Base-by-base conservation (phyloP, 2,113 vertebrate genomes). In the Chitala chitala region DNA sequence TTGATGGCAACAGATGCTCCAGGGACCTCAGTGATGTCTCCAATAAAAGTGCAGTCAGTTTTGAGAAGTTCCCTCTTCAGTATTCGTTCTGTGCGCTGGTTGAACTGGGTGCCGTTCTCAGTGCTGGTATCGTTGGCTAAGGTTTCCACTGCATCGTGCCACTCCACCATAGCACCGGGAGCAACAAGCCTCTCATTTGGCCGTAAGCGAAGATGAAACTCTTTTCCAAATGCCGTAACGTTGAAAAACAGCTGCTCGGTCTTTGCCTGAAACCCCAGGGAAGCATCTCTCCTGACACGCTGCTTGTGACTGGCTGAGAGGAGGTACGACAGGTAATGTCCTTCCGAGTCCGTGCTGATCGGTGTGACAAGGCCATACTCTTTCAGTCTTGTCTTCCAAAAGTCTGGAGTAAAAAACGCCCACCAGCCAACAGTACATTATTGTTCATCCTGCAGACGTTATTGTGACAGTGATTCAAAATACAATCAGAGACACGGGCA, bases 1-100 rank as follows among this genome's bases (percentile, higher is more conserved):
- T 94, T 99, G 82, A 99, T 92, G 76, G 97, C 97, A 76, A 98
- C 97, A 0, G 94, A 92, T 17, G 94, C 93, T 76, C 93, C 94
- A 0, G 95, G 93, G 42, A 97, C 79, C 73, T 95, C 94, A 0
- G 92, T 89, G 84, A 98, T 91, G 87, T 98, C 95, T 68, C 97
- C 97, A n/a, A 94, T 89, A 0, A 97, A 99, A 22, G 93, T 92
- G 74, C 97, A 99, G 89, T 91, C 90, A 0, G 92, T 93, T 86
- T 93, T 91, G 1, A 99, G 88, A 31, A 92, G 89, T 79, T 98
- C 94, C 0, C 87, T 92, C 31, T 82, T 93, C 88, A 94, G 87
- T 5, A 89, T 80, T 10, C 82, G 83, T 77, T 92, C 89, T 0
- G 79, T 46, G 53, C 73, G 44, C 2, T 69, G 54, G 44, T 55